A percentile compares a stretch with the other conserved stretches of the same genome.
Evolutionary conservation across 1,140 invertebrate genomes (phyloP).

Genomic region (Phymastichus coffea): DNA sequence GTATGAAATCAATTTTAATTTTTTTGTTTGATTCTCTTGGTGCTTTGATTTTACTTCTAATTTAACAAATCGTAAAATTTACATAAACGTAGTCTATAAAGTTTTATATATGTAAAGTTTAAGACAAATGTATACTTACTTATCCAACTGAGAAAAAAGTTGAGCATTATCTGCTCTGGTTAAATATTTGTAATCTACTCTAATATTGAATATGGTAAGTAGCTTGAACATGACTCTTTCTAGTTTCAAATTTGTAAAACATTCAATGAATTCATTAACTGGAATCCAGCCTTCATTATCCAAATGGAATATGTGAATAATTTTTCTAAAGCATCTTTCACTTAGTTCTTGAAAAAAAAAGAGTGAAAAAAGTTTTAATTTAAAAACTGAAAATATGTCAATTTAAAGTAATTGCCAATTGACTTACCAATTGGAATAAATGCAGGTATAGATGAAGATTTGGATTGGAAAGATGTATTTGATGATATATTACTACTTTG

Average conservation of each 20-base stretch:
- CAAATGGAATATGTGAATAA: conserved; percentile 34
- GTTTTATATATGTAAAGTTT: no score
- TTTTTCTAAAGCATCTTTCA: conserved; percentile 7
- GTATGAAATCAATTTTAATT: conserved; percentile 18
- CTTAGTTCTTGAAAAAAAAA: conserved; percentile 28
- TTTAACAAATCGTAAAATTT: no score
- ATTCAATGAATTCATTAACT: conserved; percentile 32
- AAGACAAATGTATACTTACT: conserved; percentile 33
- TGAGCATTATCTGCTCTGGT: conserved; percentile 17
- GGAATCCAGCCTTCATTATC: conserved; percentile 36
- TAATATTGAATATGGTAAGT: conserved; percentile 4
- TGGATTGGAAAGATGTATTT: not conserved
- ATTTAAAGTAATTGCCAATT: not conserved
- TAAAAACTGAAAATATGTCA: not conserved
- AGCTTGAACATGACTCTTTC: conserved; percentile 14
- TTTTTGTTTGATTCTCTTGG: conserved; percentile 24
- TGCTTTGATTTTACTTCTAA: conserved; percentile 28
- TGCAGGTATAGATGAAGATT: not conserved
- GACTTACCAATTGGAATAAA: conserved; percentile 14
- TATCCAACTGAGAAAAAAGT: conserved; percentile 30
- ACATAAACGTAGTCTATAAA: no score
- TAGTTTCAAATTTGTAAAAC: conserved; percentile 31
- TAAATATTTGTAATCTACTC: conserved; percentile 26
- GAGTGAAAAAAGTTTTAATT: not conserved
- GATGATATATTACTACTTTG: not conserved